Evolutionary conservation across 1,140 invertebrate genomes (phyloP), one percentile per base, ranked within the genome.

Genomic region (Nasonia giraulti): DNA sequence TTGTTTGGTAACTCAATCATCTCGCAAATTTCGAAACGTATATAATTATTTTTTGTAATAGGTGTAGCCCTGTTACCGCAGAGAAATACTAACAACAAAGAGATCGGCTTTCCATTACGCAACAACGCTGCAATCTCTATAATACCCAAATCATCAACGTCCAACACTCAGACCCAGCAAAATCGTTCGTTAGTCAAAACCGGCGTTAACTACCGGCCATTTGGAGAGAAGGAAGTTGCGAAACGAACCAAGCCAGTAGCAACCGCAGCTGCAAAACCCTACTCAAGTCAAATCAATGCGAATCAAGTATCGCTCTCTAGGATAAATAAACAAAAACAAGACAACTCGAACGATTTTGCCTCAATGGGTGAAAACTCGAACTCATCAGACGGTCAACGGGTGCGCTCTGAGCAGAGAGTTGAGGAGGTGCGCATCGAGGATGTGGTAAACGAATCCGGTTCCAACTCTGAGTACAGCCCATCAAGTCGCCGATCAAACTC

Each of bases 101-200:
- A 95, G 40, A 89, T 93, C 55, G 88, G 91, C 2, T 93, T 93
- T 68, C 94, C 95, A 0, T 91, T 96, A 55, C 95, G 95, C 88
- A 95, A 95, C 87, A 96, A 95, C 87, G 94, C 95, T 11, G 95
- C 95, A 3, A 94, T 96, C 50, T 95, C 95, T 37, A 95, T 95
- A 40, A 95, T 95, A 85, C 95, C 95, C 31, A 95, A 95, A 90
- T 88, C 90, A 55, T 88, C 92, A 73, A 89, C 91, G 80, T 66
- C 81, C 4, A 83, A 80, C n/a, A 0, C 44, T 10, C 68, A 47
- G 71, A 7, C 2, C 8, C 76, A 78, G 74, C 76, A 77, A 10
- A 86, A 75, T 80, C 85, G 85, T 68, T 78, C 85, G 12, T 12
- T 83, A 8, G 77, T 85, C 82, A 90, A 77, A 86, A 92, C 76